These are phyloP conservation scores for Silurus aristotelis DNA, from an alignment of 2,797 vertebrate species.

Conservation along the genomic window DNA sequence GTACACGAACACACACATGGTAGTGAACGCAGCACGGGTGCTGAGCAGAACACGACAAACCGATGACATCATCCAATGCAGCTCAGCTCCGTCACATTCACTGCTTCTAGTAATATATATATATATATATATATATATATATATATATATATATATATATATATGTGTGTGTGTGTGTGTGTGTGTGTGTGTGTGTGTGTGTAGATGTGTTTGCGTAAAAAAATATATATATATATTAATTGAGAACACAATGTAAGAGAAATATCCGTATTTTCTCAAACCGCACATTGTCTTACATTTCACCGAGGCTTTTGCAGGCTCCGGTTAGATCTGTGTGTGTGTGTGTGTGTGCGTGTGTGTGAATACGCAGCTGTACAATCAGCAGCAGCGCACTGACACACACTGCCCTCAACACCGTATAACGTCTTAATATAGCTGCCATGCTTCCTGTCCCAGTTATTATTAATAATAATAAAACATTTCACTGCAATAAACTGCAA, in stretches of 20 bases:
- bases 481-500: neutral
- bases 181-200: no score
- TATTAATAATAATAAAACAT: neutral
- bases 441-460: neutral
- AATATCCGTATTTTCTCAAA: neutral
- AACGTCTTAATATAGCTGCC: neutral
- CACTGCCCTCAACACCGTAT: neutral
- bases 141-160: no score
- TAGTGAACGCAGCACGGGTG: neutral
- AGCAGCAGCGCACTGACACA: neutral
- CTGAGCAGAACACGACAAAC: conserved; percentile 3
- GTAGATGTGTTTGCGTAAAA: neutral
- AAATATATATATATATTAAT: neutral
- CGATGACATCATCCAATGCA: conserved; percentile 54
- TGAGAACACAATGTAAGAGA: neutral
- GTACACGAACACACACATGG: neutral
- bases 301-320: neutral
- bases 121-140: no score
- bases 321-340: neutral
- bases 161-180: no score
- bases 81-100: neutral
- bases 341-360: neutral
- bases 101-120: neutral
- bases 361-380: neutral
- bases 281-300: neutral